Percentiles rank a stretch among this genome's conserved stretches.
Evolutionary conservation across 1,140 invertebrate genomes (phyloP).

Genomic region (Micrasema minimum): DNA sequence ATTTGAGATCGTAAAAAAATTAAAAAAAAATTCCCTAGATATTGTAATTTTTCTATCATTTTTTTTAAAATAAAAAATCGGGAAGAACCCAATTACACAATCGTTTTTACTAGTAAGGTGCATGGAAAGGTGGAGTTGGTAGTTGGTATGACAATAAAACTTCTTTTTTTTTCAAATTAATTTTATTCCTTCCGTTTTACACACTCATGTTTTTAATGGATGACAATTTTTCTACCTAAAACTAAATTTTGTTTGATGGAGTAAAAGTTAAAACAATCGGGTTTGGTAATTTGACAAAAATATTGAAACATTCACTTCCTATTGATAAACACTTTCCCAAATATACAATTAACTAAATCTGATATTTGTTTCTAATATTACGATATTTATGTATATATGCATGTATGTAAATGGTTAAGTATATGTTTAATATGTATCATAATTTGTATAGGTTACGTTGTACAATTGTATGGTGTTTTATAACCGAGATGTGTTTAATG

Average conservation of each 20-base stretch:
- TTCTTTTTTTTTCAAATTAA: neutral
- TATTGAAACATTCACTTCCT: constrained; percentile 18
- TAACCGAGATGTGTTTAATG: neutral
- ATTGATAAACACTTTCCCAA: constrained; percentile 10
- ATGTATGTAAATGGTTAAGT: neutral
- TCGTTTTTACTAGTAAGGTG: too few species aligned
- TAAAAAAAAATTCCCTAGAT: too few species aligned
- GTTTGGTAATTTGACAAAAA: constrained; percentile 17
- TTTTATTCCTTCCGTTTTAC: constrained; percentile 29
- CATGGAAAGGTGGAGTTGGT: too few species aligned
- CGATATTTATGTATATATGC: constrained; percentile 23
- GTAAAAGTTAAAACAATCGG: constrained; percentile 12
- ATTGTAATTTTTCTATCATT: too few species aligned
- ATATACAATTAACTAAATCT: constrained; percentile 4
- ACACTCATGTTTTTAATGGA: constrained; percentile 34
- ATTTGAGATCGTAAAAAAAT: too few species aligned
- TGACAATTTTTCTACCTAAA: constrained; percentile 47
- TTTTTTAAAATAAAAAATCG: too few species aligned
- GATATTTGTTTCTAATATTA: constrained; percentile 29
- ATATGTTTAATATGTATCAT: constrained; percentile 17
- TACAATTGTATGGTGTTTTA: constrained; percentile 30
- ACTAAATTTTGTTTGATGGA: constrained; percentile 31
- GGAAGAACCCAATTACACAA: too few species aligned
- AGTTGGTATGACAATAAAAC: too few species aligned
- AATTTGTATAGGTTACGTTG: constrained; percentile 29